Evolutionary conservation across 1,140 invertebrate species (phyloP), one percentile per base, ranked within the genome.

Genomic region (Triops longicaudatus): DNA sequence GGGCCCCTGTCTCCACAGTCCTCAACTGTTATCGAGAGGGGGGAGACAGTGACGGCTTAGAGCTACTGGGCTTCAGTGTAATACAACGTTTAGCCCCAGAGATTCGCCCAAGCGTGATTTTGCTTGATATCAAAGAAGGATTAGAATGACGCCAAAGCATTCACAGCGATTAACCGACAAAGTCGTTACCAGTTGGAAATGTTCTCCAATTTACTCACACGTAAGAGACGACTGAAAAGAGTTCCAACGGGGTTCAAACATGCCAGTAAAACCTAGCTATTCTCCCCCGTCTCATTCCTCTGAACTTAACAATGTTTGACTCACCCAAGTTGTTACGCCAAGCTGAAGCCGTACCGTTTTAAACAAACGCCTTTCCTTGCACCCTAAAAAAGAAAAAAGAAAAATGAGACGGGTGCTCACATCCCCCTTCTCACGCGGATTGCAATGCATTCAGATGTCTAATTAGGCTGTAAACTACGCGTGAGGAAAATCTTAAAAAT

Each of bases 81-180:
- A n/a, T n/a, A n/a, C 22, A 63, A 5, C 22, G 50, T 63, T 6
- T 11, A 22, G 14, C 14, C 50, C 17, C 50, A 22, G 31, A 4
- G 22, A 63, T 63, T 22, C 50, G 50, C 17, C 22, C 50, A 63
- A 63, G 50, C 50, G 50, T 63, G 50, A 63, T 63, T 37, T 63
- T 63, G 50, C 50, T 63, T 63, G 50, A 63, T 63, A 63, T 63
- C 50, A 63, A 63, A 63, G 50, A 63, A 22, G 50, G 50, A 63
- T 63, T 63, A 22, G 50, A 22, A 63, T 63, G 50, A 17, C 50
- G 50, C 14, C 14, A 14, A 17, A 63, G 50, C 50, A 63, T 63
- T 63, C 50, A 63, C n/a, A 63, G 50, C 14, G 50, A 63, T 63
- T 63, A 63, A 63, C 14, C 14, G 50, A 22, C 50, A 22, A 63